phyloP scores from a whole-genome alignment of 2,888 invertebrate genomes.

The Oligia latruncula region DNA sequence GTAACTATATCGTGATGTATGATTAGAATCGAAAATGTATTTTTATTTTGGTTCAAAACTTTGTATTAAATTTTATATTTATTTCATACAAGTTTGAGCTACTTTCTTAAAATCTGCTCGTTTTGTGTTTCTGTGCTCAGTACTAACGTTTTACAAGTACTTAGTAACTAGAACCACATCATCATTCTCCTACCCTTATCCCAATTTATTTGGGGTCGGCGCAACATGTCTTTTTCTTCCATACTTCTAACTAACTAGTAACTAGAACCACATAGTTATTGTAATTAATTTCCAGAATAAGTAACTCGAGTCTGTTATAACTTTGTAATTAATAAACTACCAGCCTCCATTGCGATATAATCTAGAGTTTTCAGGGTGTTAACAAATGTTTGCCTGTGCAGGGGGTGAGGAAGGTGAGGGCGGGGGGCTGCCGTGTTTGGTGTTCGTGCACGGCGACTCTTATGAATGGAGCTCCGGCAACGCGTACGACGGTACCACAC shows the following conservation, averaged over 20 bases:
- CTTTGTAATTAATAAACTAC: slow-evolving; percentile 21
- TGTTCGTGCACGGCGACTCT: slow-evolving; percentile 98
- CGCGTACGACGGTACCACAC: slow-evolving; percentile 98
- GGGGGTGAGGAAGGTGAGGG: slow-evolving; percentile 85
- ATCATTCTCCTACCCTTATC: no score
- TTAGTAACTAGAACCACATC: neutral
- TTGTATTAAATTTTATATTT: neutral
- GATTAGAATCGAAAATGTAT: neutral
- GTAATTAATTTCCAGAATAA: slow-evolving; percentile 15
- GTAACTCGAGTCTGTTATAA: neutral
- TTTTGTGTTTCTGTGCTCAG: neutral
- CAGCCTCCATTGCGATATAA: slow-evolving; percentile 4
- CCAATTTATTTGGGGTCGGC: no score
- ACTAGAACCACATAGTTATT: neutral
- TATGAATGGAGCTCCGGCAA: slow-evolving; percentile 99
- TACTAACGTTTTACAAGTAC: neutral
- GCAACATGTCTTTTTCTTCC: no score
- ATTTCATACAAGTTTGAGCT: neutral
- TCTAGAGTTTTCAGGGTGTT: slow-evolving; percentile 44
- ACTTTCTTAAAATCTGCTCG: neutral
- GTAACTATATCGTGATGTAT: neutral
- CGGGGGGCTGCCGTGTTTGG: slow-evolving; percentile 93
- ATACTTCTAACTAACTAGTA: neutral
- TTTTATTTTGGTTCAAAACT: neutral
- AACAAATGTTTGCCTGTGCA: slow-evolving; percentile 53